Conservation (phyloP, 1,140 invertebrate species). For the Camponotus pennsylvanicus region DNA sequence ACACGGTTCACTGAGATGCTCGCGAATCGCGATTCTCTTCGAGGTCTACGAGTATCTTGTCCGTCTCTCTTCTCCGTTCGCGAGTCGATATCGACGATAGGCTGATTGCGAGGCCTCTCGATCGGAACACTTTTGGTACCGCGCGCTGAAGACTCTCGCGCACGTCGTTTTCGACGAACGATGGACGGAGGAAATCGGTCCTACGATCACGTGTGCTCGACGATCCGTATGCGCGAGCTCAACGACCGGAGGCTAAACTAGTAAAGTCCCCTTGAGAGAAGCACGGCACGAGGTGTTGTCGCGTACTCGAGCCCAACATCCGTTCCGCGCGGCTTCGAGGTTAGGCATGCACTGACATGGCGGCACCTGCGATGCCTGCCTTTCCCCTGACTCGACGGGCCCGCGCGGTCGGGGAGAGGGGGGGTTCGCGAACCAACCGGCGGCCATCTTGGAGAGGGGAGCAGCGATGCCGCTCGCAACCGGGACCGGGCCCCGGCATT, state of each 20-base stretch:
- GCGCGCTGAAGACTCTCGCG: neutral
- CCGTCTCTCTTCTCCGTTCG: neutral
- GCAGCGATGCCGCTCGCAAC: slow-evolving; percentile 20
- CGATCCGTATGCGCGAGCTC: slow-evolving; percentile 5
- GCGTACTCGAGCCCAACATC: slow-evolving; percentile 77
- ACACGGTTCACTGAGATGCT: neutral
- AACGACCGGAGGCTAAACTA: neutral
- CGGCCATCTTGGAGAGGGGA: slow-evolving; percentile 85
- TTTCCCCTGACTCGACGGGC: slow-evolving; percentile 79
- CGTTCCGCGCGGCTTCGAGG: slow-evolving; percentile 83
- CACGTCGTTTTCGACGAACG: neutral
- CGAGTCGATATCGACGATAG: slow-evolving; percentile 9
- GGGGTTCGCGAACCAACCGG: slow-evolving; percentile 74
- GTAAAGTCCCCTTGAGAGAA: neutral
- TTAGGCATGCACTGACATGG: slow-evolving; percentile 86
- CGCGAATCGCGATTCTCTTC: slow-evolving; percentile 20
- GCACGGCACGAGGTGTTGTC: slow-evolving; percentile 68
- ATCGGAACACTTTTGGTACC: neutral
- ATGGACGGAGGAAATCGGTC: neutral
- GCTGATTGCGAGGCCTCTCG: neutral
- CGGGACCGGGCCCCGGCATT: slow-evolving; percentile 70
- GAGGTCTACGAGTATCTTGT: neutral
- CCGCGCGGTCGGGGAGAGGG: slow-evolving; percentile 73
- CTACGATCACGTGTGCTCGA: too few species aligned
- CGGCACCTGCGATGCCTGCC: slow-evolving; percentile 85